phyloP scores from a whole-genome alignment of 2,113 vertebrate species.

The Polypterus senegalus region DNA sequence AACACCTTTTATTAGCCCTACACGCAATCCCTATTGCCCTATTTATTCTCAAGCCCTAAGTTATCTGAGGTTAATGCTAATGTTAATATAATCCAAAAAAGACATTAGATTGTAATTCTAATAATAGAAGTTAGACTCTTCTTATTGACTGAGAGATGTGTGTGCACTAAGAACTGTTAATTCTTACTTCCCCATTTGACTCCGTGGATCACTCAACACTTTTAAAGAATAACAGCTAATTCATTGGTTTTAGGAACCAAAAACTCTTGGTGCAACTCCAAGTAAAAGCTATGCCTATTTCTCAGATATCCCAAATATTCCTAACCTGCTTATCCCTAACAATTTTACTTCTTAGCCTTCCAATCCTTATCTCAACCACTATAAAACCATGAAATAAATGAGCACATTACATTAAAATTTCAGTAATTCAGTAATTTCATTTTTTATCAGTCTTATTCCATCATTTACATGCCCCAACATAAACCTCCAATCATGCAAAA shows the following conservation, averaged over 20 bases:
- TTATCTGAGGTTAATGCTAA: slow-evolving; percentile 13
- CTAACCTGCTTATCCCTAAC: too few species aligned
- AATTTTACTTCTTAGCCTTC: too few species aligned
- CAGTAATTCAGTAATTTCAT: too few species aligned
- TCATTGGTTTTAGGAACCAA: too few species aligned
- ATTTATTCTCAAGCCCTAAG: slow-evolving; percentile 3
- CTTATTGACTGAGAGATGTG: slow-evolving; percentile 15
- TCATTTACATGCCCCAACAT: too few species aligned
- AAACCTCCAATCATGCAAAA: background rate
- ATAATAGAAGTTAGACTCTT: slow-evolving; percentile 16
- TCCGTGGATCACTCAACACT: slow-evolving; percentile 14
- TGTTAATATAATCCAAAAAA: slow-evolving; percentile 27
- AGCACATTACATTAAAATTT: too few species aligned
- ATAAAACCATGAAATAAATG: too few species aligned
- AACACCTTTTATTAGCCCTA: slow-evolving; percentile 13
- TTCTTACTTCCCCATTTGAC: slow-evolving; percentile 8
- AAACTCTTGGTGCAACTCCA: too few species aligned
- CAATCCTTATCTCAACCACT: too few species aligned
- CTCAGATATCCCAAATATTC: too few species aligned
- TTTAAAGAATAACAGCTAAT: slow-evolving; percentile 20
- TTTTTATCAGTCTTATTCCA: too few species aligned
- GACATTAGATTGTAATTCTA: slow-evolving; percentile 26
- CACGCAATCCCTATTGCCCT: slow-evolving; percentile 13
- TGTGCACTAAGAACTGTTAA: slow-evolving; percentile 14
- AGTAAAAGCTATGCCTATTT: too few species aligned